Conservation (phyloP, 1,140 invertebrate genomes). For the Drosophila burlai region DNA sequence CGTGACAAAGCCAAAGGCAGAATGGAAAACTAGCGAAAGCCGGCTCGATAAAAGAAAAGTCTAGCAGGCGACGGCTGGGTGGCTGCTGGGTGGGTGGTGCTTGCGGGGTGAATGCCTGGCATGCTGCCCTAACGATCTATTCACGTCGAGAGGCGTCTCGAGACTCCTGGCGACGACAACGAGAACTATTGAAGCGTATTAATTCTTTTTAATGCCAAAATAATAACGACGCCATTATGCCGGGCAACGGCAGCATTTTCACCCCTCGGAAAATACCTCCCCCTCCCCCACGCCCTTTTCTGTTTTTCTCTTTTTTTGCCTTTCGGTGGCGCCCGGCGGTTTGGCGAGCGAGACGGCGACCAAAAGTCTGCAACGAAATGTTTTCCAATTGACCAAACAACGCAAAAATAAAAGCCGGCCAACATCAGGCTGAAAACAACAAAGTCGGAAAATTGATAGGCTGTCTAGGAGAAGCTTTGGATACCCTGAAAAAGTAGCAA, state of each 20-base stretch:
- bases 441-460: neutral
- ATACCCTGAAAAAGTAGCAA: neutral
- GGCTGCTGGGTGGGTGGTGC: neutral
- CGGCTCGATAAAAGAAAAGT: constrained; percentile 46
- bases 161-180: constrained; percentile 58
- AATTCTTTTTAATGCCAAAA: constrained; percentile 84
- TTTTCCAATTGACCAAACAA: constrained; percentile 83
- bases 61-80: neutral
- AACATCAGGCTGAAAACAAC: constrained; percentile 35
- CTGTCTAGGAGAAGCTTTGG: neutral
- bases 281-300: neutral
- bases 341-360: constrained; percentile 56
- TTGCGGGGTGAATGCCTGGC: constrained; percentile 51
- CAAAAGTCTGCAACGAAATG: constrained; percentile 81
- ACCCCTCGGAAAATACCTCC: constrained; percentile 6
- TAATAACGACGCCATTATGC: constrained; percentile 83
- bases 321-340: constrained; percentile 36
- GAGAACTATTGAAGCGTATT: constrained; percentile 80
- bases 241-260: constrained; percentile 45
- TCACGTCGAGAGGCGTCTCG: constrained; percentile 70
- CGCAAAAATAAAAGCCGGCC: constrained; percentile 73
- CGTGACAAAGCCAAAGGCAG: constrained; percentile 63
- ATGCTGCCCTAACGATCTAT: constrained; percentile 78
- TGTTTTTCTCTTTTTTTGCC: constrained; percentile 8
- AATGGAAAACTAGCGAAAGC: constrained; percentile 56